phyloP scores from a whole-genome alignment of 2,888 invertebrate species.

The Dynastes tityus region DNA sequence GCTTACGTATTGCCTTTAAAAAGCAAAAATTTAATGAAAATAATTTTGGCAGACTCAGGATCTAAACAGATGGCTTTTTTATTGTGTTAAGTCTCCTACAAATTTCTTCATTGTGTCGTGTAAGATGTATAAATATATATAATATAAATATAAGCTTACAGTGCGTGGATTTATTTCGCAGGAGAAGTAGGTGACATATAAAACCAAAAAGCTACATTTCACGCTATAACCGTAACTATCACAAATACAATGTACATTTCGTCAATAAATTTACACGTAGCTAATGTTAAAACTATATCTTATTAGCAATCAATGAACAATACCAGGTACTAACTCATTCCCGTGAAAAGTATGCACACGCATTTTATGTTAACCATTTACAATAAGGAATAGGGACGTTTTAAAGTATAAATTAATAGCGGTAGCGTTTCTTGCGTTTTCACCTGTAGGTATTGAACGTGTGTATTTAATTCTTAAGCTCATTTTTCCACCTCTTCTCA shows the following conservation, averaged over 20 bases:
- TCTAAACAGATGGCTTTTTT: too few relatives aligned
- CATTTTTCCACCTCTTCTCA: background rate
- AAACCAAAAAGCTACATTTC: background rate
- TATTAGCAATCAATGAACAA: background rate
- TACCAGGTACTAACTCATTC: background rate
- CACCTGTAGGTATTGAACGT: background rate
- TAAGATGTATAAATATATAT: too few relatives aligned
- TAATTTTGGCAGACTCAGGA: too few relatives aligned
- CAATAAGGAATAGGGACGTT: background rate
- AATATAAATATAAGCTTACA: too few relatives aligned
- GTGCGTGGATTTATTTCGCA: background rate
- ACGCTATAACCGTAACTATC: background rate
- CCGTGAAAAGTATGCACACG: background rate
- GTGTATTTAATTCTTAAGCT: background rate
- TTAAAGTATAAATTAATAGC: slow-evolving; percentile 8
- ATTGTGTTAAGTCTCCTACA: too few relatives aligned
- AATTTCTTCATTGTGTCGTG: background rate
- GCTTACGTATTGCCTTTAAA: too few relatives aligned
- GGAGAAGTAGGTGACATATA: background rate
- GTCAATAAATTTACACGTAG: background rate
- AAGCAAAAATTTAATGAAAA: too few relatives aligned
- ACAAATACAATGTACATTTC: background rate
- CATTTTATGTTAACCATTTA: background rate
- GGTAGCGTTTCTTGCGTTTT: background rate
- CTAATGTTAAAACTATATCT: slow-evolving; percentile 2